Base-by-base conservation (phyloP, 2,888 invertebrate species). In the Thymelicus sylvestris region DNA sequence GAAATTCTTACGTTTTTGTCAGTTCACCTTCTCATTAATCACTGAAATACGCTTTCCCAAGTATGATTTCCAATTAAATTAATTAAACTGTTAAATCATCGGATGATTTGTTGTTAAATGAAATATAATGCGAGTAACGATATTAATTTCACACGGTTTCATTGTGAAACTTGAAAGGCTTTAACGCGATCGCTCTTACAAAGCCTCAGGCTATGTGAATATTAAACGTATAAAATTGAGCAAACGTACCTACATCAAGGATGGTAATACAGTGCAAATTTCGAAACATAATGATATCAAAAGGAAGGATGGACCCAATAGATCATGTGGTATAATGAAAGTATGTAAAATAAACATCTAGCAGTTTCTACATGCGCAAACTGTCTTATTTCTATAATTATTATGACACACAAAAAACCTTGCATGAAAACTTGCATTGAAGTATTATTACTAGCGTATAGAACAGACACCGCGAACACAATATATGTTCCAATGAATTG, bases 131-230 rank as follows among this genome's bases (percentile, higher is more conserved):
- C n/a, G 31, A 38, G 48, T 15, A 60, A 41, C 60, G 63, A 48
- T 63, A 63, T 63, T 63, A 63, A 63, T 63, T 63, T 63, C 47
- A 63, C 31, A 48, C 48, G 63, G n/a, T 63, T 63, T 47, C 48
- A 63, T 63, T 47, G 48, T 48, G 47, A 13, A 63, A 63, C 57
- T 63, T 48, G 48, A 63, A 63, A 63, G 24, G 63, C 63, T 63
- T 24, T 57, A 38, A 57, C 31, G n/a, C 47, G 63, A 48, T 63
- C 31, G 63, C 63, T 31, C 7, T 48, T 48, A 44, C 31, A 63
- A 38, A 63, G 48, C 63, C 24, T 63, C 24, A 48, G 24, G 48
- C 31, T n/a, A 48, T 48, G 31, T 31, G 24, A 47, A 57, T 38
- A 57, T 57, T 57, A 38, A 57, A 57, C 57, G 57, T 57, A 57